Percentiles rank a stretch among this genome's conserved stretches.
These are phyloP conservation scores for Pseudomugil tenellus DNA, from an alignment of 2,797 vertebrate species.

Conservation along the genomic window DNA sequence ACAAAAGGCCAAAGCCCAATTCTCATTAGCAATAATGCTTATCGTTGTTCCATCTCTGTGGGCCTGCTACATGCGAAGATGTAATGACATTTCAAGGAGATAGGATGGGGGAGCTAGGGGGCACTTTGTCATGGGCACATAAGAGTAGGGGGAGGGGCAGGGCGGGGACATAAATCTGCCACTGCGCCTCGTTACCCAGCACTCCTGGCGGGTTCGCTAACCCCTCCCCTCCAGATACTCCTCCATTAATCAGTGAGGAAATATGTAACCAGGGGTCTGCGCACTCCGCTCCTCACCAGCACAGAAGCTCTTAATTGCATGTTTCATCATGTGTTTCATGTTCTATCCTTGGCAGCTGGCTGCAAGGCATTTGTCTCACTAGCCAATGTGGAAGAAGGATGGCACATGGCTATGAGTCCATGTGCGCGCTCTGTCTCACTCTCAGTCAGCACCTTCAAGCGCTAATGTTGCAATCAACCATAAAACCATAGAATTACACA, in stretches of 20 bases:
- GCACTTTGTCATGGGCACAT: constrained; percentile 73
- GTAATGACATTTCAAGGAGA: constrained; percentile 84
- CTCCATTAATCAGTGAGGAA: constrained; percentile 80
- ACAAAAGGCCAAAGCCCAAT: constrained; percentile 73
- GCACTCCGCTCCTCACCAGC: constrained; percentile 59
- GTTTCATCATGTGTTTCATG: constrained; percentile 82
- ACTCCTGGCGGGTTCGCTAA: constrained; percentile 68
- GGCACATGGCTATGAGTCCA: constrained; percentile 42
- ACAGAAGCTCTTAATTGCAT: constrained; percentile 78
- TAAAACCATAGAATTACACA: constrained; percentile 48
- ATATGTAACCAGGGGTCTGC: constrained; percentile 72
- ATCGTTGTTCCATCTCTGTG: constrained; percentile 67
- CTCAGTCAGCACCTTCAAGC: constrained; percentile 45
- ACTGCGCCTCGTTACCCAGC: constrained; percentile 74
- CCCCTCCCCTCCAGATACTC: constrained; percentile 66
- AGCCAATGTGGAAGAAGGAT: constrained; percentile 66
- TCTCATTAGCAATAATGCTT: constrained; percentile 80
- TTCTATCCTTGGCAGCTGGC: constrained; percentile 71
- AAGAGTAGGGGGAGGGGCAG: constrained; percentile 42
- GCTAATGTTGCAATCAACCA: constrained; percentile 58
- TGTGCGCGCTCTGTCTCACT: constrained; percentile 37
- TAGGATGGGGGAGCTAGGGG: constrained; percentile 58
- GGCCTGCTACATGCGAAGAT: constrained; percentile 64
- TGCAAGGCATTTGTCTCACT: constrained; percentile 76
- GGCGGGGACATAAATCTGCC: constrained; percentile 78